Percentiles rank a stretch among this genome's conserved stretches.
Evolutionary conservation across 2,797 vertebrate species (phyloP).

Genomic region (Lepus townsendii): DNA sequence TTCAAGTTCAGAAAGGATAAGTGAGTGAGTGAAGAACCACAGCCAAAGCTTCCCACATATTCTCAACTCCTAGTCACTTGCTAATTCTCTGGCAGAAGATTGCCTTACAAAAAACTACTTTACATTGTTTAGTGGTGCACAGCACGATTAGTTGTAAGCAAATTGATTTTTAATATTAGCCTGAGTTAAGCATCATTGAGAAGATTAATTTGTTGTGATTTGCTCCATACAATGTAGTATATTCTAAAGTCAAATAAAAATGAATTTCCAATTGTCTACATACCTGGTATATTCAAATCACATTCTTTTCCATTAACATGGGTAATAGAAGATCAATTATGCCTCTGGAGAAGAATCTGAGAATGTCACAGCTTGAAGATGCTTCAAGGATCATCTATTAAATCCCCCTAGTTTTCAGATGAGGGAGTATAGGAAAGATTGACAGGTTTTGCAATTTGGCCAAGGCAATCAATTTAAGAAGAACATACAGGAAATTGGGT

Average conservation of each 20-base stretch:
- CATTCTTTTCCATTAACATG: constrained; percentile 21
- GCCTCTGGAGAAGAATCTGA: neutral
- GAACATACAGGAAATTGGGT: neutral
- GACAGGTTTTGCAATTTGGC: neutral
- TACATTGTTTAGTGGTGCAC: neutral
- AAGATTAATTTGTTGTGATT: constrained; percentile 69
- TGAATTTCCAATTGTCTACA: constrained; percentile 8
- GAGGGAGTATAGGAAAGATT: constrained; percentile 18
- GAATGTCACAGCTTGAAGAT: neutral
- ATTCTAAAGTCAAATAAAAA: constrained; percentile 51
- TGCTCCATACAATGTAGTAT: neutral
- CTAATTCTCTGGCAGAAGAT: neutral
- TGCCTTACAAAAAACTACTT: neutral
- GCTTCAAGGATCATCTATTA: neutral
- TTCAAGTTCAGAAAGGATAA: neutral
- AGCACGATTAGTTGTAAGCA: constrained; percentile 15
- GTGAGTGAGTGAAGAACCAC: neutral
- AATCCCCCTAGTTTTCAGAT: neutral
- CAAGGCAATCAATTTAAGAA: constrained; percentile 1
- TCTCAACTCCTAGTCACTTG: neutral
- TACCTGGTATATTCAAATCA: constrained; percentile 43
- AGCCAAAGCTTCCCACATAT: neutral
- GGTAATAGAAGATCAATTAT: constrained; percentile 42
- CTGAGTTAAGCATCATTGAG: neutral
- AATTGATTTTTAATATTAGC: constrained; percentile 62